Evolutionary conservation across 2,888 invertebrate genomes (phyloP), one percentile per base, ranked within the genome.

Genomic region (Zygaena filipendulae): DNA sequence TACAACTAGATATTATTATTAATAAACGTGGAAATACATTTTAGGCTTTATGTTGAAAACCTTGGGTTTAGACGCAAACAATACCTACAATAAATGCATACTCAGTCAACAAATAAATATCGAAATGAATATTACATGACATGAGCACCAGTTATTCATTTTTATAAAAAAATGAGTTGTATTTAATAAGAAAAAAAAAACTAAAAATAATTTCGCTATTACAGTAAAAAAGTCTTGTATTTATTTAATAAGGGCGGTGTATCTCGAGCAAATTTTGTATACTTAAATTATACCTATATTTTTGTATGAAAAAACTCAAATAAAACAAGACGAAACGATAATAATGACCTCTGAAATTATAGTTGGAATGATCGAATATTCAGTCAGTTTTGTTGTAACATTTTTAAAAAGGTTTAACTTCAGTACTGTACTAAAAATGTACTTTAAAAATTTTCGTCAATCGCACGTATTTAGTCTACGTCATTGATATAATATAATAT

Each of bases 61-160:
- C n/a, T n/a, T n/a, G n/a, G n/a, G n/a, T n/a, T n/a, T n/a, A n/a
- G n/a, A n/a, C n/a, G n/a, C n/a, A n/a, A 18, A 4, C 18, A 18
- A 6, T 18, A 6, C 18, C 18, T 18, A 29, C 20, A n/a, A 37
- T 53, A 59, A 59, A 61, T 58, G 58, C 58, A 43, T 43, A 51
- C 36, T 59, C 56, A 54, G 57, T 55, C 57, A 32, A 39, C 27
- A 39, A 45, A 30, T 23, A 45, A 36, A 45, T 42, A 40, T 11
- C 4, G 4, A 23, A 10, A 5, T 4, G 8, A 23, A 11, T 10
- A 7, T 10, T 4, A 11, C 11, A 23, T n/a, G n/a, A n/a, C n/a
- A n/a, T n/a, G n/a, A n/a, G n/a, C n/a, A n/a, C n/a, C n/a, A n/a
- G n/a, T n/a, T n/a, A n/a, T n/a, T n/a, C n/a, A n/a, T n/a, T n/a